phyloP scores from a whole-genome alignment of 2,113 vertebrate genomes.

The Leptosomus discolor region DNA sequence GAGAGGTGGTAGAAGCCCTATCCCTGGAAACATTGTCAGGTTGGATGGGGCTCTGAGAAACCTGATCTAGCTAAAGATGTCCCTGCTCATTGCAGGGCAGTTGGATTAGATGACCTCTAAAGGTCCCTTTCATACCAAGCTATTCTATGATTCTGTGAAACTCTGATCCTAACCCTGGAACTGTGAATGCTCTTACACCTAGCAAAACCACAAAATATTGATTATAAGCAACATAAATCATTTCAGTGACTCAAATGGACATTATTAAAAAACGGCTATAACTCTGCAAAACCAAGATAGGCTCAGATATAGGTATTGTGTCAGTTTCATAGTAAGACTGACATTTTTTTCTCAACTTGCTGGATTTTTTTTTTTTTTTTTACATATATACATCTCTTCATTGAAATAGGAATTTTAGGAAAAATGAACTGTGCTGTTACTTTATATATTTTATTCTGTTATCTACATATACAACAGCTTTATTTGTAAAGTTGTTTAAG shows the following conservation, averaged over 20 bases:
- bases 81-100: too few relatives aligned
- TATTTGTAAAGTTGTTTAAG: background rate
- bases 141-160: too few relatives aligned
- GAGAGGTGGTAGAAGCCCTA: too few relatives aligned
- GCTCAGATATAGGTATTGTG: background rate
- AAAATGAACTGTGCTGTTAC: background rate
- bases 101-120: too few relatives aligned
- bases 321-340: background rate
- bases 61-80: too few relatives aligned
- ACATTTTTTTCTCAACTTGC: background rate
- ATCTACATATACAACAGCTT: background rate
- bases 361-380: background rate
- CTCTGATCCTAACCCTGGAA: background rate
- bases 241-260: background rate
- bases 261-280: background rate
- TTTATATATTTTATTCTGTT: background rate
- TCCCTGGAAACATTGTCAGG: too few relatives aligned
- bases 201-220: background rate
- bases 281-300: background rate
- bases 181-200: background rate
- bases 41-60: too few relatives aligned
- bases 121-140: too few relatives aligned
- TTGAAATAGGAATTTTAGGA: background rate
- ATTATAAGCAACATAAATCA: background rate
- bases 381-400: background rate